A percentile compares a stretch with the other conserved stretches of the same genome.
Evolutionary conservation across 1,140 invertebrate genomes (phyloP).

Genomic region (Ericerus pela): DNA sequence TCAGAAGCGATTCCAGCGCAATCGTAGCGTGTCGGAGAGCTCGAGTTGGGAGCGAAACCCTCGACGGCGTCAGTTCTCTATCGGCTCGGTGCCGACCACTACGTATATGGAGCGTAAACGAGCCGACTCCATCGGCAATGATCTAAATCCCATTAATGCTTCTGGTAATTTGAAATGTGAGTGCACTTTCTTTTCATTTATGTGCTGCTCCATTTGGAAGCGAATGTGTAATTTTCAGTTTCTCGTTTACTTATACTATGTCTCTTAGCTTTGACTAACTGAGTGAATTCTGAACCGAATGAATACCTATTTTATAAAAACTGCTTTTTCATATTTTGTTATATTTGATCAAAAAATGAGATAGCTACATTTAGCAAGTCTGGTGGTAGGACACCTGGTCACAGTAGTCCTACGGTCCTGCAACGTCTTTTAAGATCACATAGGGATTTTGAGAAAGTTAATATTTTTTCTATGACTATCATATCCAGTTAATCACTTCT

Average conservation of each 20-base stretch:
- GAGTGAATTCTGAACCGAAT: not conserved
- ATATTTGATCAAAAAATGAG: too few species aligned
- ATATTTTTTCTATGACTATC: too few species aligned
- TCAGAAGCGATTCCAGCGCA: slow-evolving; percentile 1
- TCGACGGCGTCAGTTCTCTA: not conserved
- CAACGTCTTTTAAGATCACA: too few species aligned
- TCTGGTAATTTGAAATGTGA: not conserved
- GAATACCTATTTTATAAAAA: not conserved
- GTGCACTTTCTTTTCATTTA: not conserved
- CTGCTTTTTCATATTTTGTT: not conserved
- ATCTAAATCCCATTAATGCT: not conserved
- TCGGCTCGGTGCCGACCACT: not conserved
- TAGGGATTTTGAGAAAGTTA: too few species aligned
- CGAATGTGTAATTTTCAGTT: too few species aligned
- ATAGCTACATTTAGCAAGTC: too few species aligned
- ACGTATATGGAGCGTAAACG: not conserved
- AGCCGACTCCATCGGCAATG: not conserved
- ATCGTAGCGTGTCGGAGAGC: slow-evolving; percentile 5
- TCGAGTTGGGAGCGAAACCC: slow-evolving; percentile 6
- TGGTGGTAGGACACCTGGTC: too few species aligned
- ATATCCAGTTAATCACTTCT: too few species aligned
- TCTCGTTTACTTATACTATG: not conserved
- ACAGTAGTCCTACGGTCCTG: too few species aligned
- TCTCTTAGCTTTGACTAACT: not conserved
- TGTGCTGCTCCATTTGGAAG: too few species aligned